A percentile compares a stretch with the other conserved stretches of the same genome.
Evolutionary conservation across 1,140 invertebrate genomes (phyloP).

Genomic region (Anoplophora glabripennis): DNA sequence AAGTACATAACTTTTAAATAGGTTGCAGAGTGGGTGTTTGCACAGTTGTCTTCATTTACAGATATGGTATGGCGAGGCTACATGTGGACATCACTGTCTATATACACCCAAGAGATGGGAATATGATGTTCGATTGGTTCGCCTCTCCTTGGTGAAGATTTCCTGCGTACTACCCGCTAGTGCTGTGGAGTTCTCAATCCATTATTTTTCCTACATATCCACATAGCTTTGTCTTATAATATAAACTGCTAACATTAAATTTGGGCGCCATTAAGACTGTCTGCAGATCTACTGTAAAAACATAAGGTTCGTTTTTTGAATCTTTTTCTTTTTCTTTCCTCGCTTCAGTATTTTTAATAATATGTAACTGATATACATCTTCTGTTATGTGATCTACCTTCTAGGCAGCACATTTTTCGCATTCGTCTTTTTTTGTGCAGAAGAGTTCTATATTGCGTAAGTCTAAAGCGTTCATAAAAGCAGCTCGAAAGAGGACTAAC

Average conservation of each 20-base stretch:
- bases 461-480: conserved; percentile 5
- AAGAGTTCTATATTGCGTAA: conserved; percentile 3
- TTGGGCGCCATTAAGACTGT: conserved; percentile 6
- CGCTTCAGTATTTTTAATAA: conserved; percentile 6
- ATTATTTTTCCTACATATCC: too few relatives aligned
- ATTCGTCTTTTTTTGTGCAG: conserved; percentile 11
- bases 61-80: too few relatives aligned
- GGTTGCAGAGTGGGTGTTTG: too few relatives aligned
- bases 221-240: conserved; percentile 7
- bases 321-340: neutral
- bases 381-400: neutral
- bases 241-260: conserved; percentile 7
- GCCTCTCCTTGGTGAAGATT: too few relatives aligned
- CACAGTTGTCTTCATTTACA: too few relatives aligned
- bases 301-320: neutral
- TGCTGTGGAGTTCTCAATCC: too few relatives aligned
- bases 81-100: too few relatives aligned
- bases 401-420: conserved; percentile 10
- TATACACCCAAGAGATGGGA: too few relatives aligned
- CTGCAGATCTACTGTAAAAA: conserved; percentile 13
- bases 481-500: neutral
- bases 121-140: too few relatives aligned
- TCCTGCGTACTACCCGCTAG: too few relatives aligned
- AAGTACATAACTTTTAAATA: too few relatives aligned
- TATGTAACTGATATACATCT: conserved; percentile 5